phyloP scores from a whole-genome alignment of 2,797 vertebrate species.

The Sebastiscus tertius region DNA sequence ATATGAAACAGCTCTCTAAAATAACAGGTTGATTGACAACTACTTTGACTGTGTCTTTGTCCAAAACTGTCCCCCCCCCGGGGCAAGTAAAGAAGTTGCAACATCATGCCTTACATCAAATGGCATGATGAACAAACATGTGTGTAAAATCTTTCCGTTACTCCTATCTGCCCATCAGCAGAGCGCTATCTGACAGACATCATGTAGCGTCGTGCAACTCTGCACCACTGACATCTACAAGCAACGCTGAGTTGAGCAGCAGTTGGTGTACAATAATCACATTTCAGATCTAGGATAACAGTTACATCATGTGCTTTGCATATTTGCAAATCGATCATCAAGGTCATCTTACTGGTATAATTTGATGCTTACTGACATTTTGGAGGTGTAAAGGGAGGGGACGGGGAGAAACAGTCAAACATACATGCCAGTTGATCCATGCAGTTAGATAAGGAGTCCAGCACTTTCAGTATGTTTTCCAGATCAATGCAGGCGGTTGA shows the following conservation, averaged over 20 bases:
- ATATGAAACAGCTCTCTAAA: not conserved
- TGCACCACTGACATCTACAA: slow-evolving; percentile 39
- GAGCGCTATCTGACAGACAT: slow-evolving; percentile 48
- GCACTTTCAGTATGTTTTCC: slow-evolving; percentile 65
- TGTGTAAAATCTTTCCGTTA: slow-evolving; percentile 65
- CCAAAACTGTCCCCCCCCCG: slow-evolving; percentile 33
- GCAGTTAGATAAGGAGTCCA: slow-evolving; percentile 68
- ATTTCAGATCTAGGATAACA: slow-evolving; percentile 43
- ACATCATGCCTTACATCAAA: slow-evolving; percentile 37
- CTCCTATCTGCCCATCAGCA: slow-evolving; percentile 52
- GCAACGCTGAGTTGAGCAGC: slow-evolving; percentile 30
- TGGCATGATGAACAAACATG: slow-evolving; percentile 25
- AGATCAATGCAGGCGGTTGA: slow-evolving; percentile 39
- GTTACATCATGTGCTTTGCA: slow-evolving; percentile 65
- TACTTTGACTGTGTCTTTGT: slow-evolving; percentile 21
- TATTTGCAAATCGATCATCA: slow-evolving; percentile 60
- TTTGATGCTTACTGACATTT: slow-evolving; percentile 24
- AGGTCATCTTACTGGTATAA: slow-evolving; percentile 7
- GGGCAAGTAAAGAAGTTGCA: slow-evolving; percentile 40
- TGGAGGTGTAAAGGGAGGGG: not conserved
- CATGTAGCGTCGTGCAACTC: slow-evolving; percentile 36
- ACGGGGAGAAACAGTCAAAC: slow-evolving; percentile 34
- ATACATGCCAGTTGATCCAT: slow-evolving; percentile 76
- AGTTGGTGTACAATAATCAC: slow-evolving; percentile 44
- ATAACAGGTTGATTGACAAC: not conserved